Evolutionary conservation across 2,888 invertebrate genomes (phyloP).

Genomic region (Salticus scenicus): DNA sequence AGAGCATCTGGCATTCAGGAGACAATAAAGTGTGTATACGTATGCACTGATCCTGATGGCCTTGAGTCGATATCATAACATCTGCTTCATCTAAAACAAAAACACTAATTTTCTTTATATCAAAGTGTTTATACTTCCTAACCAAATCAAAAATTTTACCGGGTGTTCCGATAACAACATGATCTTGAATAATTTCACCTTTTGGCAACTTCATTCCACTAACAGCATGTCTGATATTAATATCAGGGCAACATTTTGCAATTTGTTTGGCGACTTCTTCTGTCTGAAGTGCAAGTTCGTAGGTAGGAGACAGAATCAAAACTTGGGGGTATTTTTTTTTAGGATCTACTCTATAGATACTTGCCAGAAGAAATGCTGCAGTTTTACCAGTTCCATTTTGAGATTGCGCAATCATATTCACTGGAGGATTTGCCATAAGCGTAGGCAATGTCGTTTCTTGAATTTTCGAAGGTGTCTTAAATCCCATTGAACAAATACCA

Average conservation of each 20-base stretch:
- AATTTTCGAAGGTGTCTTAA: conserved; percentile 98
- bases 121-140: conserved; percentile 87
- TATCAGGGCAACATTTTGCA: conserved; percentile 93
- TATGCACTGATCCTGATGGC: conserved; percentile 97
- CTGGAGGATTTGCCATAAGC: conserved; percentile 93
- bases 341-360: conserved; percentile 93
- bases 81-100: conserved; percentile 99
- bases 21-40: conserved; percentile 88
- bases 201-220: conserved; percentile 84
- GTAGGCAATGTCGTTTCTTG: conserved; percentile 95
- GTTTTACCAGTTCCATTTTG: conserved; percentile 99
- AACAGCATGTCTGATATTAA: conserved; percentile 92
- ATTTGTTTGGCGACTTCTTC: conserved; percentile 96
- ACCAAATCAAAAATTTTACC: conserved; percentile 98
- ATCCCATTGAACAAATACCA: conserved; percentile 96
- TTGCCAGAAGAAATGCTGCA: conserved; percentile 97
- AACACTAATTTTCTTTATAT: conserved; percentile 86
- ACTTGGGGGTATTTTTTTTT: conserved; percentile 89
- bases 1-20: conserved; percentile 93
- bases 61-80: conserved; percentile 98
- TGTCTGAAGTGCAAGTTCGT: conserved; percentile 97
- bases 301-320: conserved; percentile 96
- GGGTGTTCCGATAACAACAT: conserved; percentile 97
- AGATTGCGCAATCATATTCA: conserved; percentile 99
- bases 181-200: conserved; percentile 82